Conservation (phyloP, 2,888 invertebrate genomes). For the Drosophila testacea region DNA sequence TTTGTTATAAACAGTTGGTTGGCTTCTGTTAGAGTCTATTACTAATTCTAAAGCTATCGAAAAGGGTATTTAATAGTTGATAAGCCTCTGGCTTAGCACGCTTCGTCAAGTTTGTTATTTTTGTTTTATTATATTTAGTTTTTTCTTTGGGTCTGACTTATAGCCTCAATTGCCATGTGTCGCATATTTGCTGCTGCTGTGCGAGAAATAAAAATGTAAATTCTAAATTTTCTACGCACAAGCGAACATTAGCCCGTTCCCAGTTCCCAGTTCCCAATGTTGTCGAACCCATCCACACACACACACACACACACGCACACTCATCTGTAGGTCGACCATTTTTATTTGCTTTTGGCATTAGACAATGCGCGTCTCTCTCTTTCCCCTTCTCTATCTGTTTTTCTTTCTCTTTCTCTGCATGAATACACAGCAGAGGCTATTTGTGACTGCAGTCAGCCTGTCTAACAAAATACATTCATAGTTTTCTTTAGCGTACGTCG, state of each 20-base stretch:
- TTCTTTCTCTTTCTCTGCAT: slow-evolving; percentile 19
- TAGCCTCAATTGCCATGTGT: slow-evolving; percentile 66
- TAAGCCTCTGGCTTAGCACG: slow-evolving; percentile 1
- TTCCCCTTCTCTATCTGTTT: neutral
- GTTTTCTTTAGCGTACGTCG: slow-evolving; percentile 25
- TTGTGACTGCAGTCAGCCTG: slow-evolving; percentile 22
- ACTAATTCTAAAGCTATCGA: slow-evolving; percentile 2
- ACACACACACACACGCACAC: slow-evolving; percentile 16
- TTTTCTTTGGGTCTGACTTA: slow-evolving; percentile 35
- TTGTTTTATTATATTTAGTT: neutral
- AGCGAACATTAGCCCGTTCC: slow-evolving; percentile 59
- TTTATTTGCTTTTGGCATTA: slow-evolving; percentile 71
- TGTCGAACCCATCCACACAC: slow-evolving; percentile 4
- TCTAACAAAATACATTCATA: slow-evolving; percentile 9
- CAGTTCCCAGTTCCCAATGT: slow-evolving; percentile 3
- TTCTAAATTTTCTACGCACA: slow-evolving; percentile 74
- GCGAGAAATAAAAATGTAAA: slow-evolving; percentile 70
- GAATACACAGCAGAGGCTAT: slow-evolving; percentile 38
- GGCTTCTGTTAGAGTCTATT: neutral
- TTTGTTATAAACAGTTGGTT: neutral
- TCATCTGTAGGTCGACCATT: slow-evolving; percentile 46
- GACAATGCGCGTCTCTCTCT: slow-evolving; percentile 43
- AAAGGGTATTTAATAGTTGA: slow-evolving; percentile 29
- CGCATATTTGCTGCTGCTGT: slow-evolving; percentile 60
- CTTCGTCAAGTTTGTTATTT: slow-evolving; percentile 8